Conservation (phyloP, 2,888 invertebrate genomes). For the Aphidius colemani region DNA sequence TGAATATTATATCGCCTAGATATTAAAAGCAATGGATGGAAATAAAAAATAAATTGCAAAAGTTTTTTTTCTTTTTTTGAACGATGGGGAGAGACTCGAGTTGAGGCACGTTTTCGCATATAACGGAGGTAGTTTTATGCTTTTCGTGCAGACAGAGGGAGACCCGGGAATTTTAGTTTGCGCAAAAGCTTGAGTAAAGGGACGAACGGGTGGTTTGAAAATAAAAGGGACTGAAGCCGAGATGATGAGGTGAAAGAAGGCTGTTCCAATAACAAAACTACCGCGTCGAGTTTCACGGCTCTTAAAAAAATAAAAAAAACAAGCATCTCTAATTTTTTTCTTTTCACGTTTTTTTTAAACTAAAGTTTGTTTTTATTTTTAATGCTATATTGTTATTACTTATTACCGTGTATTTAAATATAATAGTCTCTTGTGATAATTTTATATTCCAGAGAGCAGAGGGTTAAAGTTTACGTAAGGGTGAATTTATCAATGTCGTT, state of each 20-base stretch:
- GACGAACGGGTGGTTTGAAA: conserved; percentile 19
- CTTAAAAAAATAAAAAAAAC: conserved; percentile 35
- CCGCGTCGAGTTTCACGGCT: conserved; percentile 51
- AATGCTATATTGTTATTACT: neutral
- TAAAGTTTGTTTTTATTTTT: conserved; percentile 25
- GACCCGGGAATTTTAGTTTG: conserved; percentile 35
- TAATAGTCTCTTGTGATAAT: no score
- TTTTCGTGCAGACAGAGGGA: conserved; percentile 44
- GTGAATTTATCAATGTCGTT: no score
- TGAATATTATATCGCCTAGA: neutral
- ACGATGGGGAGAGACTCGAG: conserved; percentile 10
- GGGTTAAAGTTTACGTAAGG: no score
- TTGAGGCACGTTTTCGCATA: conserved; percentile 53
- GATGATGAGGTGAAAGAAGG: conserved; percentile 38
- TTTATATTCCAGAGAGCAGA: no score
- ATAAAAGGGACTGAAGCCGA: conserved; percentile 26
- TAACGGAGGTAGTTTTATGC: conserved; percentile 60
- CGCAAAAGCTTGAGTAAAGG: conserved; percentile 37
- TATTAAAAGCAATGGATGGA: neutral
- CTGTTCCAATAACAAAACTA: conserved; percentile 36
- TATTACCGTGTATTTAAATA: no score
- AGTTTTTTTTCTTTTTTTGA: no score
- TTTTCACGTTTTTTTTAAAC: conserved; percentile 34
- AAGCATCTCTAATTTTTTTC: conserved; percentile 16
- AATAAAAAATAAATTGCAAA: neutral